Evolutionary conservation across 2,113 vertebrate genomes (phyloP).

Genomic region (Oophaga pumilio): DNA sequence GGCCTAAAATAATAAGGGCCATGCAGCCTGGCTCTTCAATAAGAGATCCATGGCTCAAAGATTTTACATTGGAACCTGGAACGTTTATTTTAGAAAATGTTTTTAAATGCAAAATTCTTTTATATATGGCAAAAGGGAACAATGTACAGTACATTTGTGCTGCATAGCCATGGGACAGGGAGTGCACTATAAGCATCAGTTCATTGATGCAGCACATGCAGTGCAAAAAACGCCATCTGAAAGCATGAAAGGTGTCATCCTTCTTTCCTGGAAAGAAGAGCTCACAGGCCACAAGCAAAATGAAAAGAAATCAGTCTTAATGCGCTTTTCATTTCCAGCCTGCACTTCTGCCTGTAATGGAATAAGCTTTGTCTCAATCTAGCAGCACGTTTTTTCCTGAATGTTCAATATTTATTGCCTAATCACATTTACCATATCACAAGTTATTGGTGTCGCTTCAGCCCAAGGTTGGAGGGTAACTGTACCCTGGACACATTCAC

Average conservation of each 20-base stretch:
- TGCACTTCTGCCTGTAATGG: constrained; percentile 36
- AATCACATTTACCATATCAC: constrained; percentile 55
- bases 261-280: constrained; percentile 12
- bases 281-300: constrained; percentile 19
- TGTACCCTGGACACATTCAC: constrained; percentile 57
- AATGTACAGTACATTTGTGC: not conserved
- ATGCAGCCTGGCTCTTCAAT: not conserved
- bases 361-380: constrained; percentile 32
- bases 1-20: not conserved
- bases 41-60: not conserved
- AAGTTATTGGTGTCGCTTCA: constrained; percentile 42
- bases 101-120: not conserved
- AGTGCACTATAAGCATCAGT: not conserved
- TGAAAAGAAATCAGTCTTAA: constrained; percentile 38
- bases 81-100: too few species aligned
- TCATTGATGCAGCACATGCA: not conserved
- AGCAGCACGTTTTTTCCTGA: constrained; percentile 15
- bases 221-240: not conserved
- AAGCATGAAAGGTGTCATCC: constrained; percentile 10
- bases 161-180: not conserved
- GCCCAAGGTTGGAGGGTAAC: constrained; percentile 7
- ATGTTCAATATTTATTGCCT: constrained; percentile 61
- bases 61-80: not conserved
- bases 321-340: constrained; percentile 17
- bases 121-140: not conserved